Evolutionary conservation across 2,113 vertebrate genomes (phyloP).

Genomic region (Noturus placidus): DNA sequence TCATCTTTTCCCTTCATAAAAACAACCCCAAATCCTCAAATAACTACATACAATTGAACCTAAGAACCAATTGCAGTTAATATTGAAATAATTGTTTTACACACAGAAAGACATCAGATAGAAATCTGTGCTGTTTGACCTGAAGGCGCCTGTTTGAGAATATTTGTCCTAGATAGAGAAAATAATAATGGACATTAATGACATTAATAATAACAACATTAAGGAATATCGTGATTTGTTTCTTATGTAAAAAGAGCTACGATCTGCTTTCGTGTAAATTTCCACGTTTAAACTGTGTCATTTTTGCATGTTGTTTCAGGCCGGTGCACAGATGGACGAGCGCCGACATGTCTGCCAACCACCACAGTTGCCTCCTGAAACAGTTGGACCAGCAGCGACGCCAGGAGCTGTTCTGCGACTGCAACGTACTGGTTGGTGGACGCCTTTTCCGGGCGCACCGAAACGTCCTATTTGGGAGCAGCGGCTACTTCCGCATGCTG

Average conservation of each 20-base stretch:
- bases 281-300: background rate
- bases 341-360: constrained; percentile 88
- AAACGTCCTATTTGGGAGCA: constrained; percentile 92
- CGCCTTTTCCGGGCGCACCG: constrained; percentile 93
- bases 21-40: background rate
- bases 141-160: background rate
- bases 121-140: background rate
- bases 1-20: background rate
- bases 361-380: constrained; percentile 88
- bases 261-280: background rate
- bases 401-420: constrained; percentile 94
- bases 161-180: background rate
- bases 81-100: background rate
- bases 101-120: background rate
- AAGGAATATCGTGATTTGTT: background rate
- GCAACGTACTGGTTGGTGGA: constrained; percentile 89
- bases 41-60: background rate
- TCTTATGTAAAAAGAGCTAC: background rate
- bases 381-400: constrained; percentile 91
- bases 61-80: background rate
- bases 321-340: constrained; percentile 59
- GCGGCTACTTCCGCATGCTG: constrained; percentile 97
- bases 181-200: background rate
- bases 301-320: constrained; percentile 37
- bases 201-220: background rate